phyloP scores from a whole-genome alignment of 2,888 invertebrate species.

The Drosophila koepferae region DNA sequence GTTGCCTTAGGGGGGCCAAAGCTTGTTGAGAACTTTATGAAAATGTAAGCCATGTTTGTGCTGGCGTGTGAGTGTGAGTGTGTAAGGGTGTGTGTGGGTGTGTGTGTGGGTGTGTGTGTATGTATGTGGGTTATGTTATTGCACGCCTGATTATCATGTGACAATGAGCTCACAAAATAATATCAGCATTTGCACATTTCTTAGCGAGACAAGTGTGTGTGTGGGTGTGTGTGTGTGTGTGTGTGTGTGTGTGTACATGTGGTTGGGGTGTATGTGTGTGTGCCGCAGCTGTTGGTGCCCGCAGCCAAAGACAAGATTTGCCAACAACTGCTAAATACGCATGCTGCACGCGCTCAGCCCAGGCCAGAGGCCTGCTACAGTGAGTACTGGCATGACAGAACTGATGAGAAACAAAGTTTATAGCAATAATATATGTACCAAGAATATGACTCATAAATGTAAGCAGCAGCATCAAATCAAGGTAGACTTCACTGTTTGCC shows the following conservation, averaged over 20 bases:
- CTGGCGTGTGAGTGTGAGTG: not conserved
- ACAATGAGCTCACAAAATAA: slow-evolving; percentile 77
- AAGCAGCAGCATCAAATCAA: fast-evolving
- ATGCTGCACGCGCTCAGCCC: slow-evolving; percentile 20
- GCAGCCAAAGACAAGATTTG: slow-evolving; percentile 42
- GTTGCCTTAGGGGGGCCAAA: slow-evolving; percentile 16
- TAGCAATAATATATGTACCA: not conserved
- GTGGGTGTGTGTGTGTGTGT: slow-evolving; percentile 1
- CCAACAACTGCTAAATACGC: slow-evolving; percentile 51
- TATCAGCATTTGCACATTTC: slow-evolving; percentile 72
- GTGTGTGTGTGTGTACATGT: slow-evolving; percentile 6
- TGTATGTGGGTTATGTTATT: slow-evolving; percentile 50
- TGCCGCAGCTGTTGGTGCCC: slow-evolving; percentile 21
- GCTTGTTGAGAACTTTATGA: slow-evolving; percentile 28
- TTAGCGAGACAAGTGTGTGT: slow-evolving; percentile 35
- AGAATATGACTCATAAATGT: not conserved
- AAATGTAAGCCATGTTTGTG: slow-evolving; percentile 39
- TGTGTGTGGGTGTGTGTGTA: slow-evolving; percentile 15
- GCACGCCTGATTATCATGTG: slow-evolving; percentile 71
- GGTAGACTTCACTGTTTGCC: not conserved
- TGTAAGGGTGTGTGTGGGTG: slow-evolving; percentile 4
- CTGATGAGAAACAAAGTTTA: not conserved
- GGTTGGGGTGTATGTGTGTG: slow-evolving; percentile 13
- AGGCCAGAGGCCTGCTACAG: slow-evolving; percentile 7
- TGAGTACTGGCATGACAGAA: not conserved